phyloP scores from a whole-genome alignment of 2,888 invertebrate genomes.

The Scrobipalpa costella region DNA sequence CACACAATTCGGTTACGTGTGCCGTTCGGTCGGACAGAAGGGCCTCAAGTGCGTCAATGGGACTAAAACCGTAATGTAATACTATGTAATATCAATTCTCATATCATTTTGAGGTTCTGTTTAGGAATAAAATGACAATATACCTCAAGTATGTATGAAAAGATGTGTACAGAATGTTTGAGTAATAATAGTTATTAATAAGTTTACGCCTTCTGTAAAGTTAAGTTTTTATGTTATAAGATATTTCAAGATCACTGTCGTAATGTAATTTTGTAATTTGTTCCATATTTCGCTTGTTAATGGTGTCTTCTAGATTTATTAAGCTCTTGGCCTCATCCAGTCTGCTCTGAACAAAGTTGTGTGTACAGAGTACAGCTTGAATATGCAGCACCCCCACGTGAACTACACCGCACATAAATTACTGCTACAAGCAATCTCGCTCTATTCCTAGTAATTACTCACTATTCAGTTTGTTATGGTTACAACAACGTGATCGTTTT shows the following conservation, averaged over 20 bases:
- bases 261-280: background rate
- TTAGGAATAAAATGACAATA: no score
- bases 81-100: background rate
- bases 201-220: no score
- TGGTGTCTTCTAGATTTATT: background rate
- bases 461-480: background rate
- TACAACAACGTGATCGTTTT: background rate
- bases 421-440: slow-evolving; percentile 46
- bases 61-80: slow-evolving; percentile 16
- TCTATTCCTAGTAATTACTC: slow-evolving; percentile 34
- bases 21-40: no score
- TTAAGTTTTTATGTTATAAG: no score
- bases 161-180: no score
- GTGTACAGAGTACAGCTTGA: slow-evolving; percentile 46
- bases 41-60: slow-evolving; percentile 14
- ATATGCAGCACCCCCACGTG: slow-evolving; percentile 61
- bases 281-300: background rate
- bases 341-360: slow-evolving; percentile 50
- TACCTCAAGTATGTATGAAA: no score
- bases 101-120: no score
- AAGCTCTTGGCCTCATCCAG: slow-evolving; percentile 6
- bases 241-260: no score
- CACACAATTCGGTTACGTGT: no score
- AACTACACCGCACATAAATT: slow-evolving; percentile 57
- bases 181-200: no score